Evolutionary conservation across 2,888 invertebrate species (phyloP), one percentile per base, ranked within the genome.

Genomic region (Elmis aenea): DNA sequence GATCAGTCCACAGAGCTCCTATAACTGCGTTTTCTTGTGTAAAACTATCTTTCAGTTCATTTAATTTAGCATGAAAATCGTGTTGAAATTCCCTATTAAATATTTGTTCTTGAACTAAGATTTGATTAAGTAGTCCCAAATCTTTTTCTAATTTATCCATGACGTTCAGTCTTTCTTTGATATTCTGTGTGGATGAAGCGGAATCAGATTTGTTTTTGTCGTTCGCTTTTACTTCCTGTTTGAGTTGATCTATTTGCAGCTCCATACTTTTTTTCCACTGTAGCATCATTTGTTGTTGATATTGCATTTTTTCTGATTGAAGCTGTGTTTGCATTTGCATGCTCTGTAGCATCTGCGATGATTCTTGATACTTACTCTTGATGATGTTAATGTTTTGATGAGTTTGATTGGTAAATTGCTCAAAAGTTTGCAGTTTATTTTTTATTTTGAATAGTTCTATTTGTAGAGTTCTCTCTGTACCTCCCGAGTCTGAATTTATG

Each of bases 211-310:
- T 56, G 5, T 39, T 26, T 14, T 50, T 48, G 6, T 53, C 46
- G 3, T 46, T 33, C 2, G 23, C 18, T 3, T 38, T 29, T 3
- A 54, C 12, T 14, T 53, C 46, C n/a, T 68, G 70, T 23, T 72
- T 70, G 0, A 75, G 51, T 33, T 67, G 71, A 49, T 74, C 74
- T 33, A 75, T 55, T 31, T 73, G 59, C 65, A 70, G 66, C 44
- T 70, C 73, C 1, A 72, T 70, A 1, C 64, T 61, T 45, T 72
- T 57, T 59, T 71, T 74, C 66, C 74, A 76, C 46, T 73, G 69
- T 46, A 70, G 68, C n/a, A 73, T 46, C 45, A 72, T 68, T 71
- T 75, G 53, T 25, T 45, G 53, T 45, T 62, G 61, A 23, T 57
- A 55, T 34, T 57, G 54, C 0, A 61, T n/a, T 42, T 56, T 58